Evolutionary conservation across 1,140 invertebrate genomes (phyloP), one percentile per base, ranked within the genome.

Genomic region (Drosophila orosa): DNA sequence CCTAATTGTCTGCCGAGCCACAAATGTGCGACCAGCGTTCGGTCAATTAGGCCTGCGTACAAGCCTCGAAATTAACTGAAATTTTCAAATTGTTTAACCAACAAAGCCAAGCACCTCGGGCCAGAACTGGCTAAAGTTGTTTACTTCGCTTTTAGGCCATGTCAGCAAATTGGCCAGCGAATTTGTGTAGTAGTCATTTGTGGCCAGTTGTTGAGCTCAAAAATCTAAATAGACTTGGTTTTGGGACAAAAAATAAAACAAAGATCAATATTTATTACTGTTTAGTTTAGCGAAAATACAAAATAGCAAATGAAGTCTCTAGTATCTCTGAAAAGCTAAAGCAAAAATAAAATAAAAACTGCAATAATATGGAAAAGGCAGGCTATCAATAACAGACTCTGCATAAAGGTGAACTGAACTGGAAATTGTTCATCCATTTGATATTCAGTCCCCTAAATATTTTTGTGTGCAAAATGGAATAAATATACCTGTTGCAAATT

Each of bases 1-100:
- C 72, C 84, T 87, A 89, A 87, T 87, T 87, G 83, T 58, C 65
- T 60, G 63, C 61, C 35, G 50, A 22, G 55, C 65, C 55, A 19
- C 48, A 77, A 68, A 56, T 59, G 37, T 54, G 29, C 74, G 40
- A 83, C 47, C 33, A 66, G 37, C 59, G 77, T 57, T 82, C 80
- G 74, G 60, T 57, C 74, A 85, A 85, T 86, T 85, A 78, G 35
- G 44, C 52, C 37, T 33, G 45, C 48, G 33, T 57, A 67, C 44
- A 24, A 54, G 69, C 50, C 17, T n/a, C 31, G 44, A 65, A 74
- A 74, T 74, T 52, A 63, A 74, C 61, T 59, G 35, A 50, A 75
- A 76, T 54, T 76, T 65, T 63, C 57, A 74, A 62, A 76, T 75
- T 59, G 39, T 45, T 75, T 68, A 56, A 40, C 74, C 33, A 45